These are phyloP conservation scores for Anthoptus insignis DNA, from an alignment of 2,888 invertebrate species.

Conservation along the genomic window DNA sequence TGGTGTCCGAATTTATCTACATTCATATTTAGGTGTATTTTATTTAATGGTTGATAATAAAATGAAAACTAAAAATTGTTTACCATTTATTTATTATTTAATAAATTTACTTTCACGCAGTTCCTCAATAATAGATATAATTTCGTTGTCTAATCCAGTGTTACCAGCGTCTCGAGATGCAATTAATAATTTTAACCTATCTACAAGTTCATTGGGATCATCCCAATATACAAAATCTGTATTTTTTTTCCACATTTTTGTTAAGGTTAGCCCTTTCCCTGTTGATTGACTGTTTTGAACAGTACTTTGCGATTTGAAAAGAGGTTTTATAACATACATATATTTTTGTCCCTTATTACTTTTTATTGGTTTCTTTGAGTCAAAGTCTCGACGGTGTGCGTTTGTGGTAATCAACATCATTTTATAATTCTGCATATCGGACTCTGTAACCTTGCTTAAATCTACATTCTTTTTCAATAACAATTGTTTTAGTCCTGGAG, in stretches of 20 bases:
- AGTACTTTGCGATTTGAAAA: background rate
- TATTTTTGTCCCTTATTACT: conserved; percentile 8
- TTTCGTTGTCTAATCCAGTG: conserved; percentile 53
- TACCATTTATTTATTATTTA: background rate
- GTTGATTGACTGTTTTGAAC: background rate
- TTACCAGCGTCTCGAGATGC: conserved; percentile 49
- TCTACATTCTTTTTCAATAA: background rate
- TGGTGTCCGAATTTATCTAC: background rate
- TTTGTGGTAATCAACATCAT: background rate
- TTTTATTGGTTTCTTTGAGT: background rate
- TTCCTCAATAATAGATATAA: conserved; percentile 57
- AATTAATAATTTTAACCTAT: conserved; percentile 46
- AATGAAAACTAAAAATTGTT: no score
- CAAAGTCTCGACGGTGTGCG: background rate
- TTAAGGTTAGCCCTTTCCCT: conserved; percentile 35
- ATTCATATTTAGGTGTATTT: no score
- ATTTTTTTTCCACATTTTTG: conserved; percentile 34
- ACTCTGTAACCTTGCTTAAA: conserved; percentile 6
- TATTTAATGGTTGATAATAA: no score
- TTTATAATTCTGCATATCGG: background rate
- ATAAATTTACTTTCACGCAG: conserved; percentile 46
- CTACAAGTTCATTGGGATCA: conserved; percentile 50
- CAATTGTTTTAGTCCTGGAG: conserved; percentile 10
- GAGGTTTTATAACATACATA: background rate
- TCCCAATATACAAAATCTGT: conserved; percentile 47